Conservation (phyloP, 2,113 vertebrate species). For the Nothoprocta pentlandii region DNA sequence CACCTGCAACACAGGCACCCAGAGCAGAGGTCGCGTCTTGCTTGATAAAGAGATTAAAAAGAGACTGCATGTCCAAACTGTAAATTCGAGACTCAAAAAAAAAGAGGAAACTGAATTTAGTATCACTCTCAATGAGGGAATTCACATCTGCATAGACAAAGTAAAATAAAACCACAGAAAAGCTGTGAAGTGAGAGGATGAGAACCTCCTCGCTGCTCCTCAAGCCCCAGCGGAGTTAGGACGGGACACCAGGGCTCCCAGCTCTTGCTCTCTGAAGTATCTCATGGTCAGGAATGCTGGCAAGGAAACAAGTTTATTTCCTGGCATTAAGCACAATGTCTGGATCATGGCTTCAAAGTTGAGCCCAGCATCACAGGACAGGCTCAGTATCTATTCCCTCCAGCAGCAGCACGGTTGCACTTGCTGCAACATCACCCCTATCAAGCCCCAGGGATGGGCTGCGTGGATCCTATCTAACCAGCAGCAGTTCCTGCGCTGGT, state of each 20-base stretch:
- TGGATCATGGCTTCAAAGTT: background rate
- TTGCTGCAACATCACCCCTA: background rate
- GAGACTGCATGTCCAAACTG: accelerated
- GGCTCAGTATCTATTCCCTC: background rate
- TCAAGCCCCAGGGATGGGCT: background rate
- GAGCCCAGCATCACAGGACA: background rate
- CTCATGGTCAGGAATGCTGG: background rate
- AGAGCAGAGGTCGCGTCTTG: background rate
- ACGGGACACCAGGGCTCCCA: background rate
- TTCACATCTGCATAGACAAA: background rate
- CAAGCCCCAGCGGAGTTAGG: background rate
- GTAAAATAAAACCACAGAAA: background rate
- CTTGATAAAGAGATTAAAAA: background rate
- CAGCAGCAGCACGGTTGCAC: accelerated
- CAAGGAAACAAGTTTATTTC: conserved; percentile 33
- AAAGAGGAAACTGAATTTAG: background rate
- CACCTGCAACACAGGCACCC: background rate
- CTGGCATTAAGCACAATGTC: background rate
- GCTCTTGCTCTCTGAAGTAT: background rate
- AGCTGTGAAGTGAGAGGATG: conserved; percentile 23
- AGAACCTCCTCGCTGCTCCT: background rate
- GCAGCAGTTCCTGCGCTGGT: background rate
- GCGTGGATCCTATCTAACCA: background rate
- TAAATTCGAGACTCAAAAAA: background rate
- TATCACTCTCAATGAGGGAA: background rate